Evolutionary conservation across 2,888 invertebrate genomes (phyloP).

Genomic region (Rhingia rostrata): DNA sequence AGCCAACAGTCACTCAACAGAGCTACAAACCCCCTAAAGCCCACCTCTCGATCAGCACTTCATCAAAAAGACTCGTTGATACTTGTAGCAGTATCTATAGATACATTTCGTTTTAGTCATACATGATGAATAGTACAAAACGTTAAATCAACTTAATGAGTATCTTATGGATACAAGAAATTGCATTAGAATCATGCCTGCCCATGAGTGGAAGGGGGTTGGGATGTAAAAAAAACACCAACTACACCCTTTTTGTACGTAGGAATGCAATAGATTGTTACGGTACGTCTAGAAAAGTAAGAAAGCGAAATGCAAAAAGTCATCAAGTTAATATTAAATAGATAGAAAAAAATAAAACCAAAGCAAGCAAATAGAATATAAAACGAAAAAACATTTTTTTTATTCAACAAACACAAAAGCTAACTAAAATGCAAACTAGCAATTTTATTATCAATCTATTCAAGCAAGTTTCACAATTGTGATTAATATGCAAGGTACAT

Average conservation of each 20-base stretch:
- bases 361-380: slow-evolving; percentile 63
- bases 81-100: slow-evolving; percentile 26
- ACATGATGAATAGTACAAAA: slow-evolving; percentile 47
- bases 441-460: slow-evolving; percentile 74
- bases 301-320: slow-evolving; percentile 37
- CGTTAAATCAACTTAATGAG: slow-evolving; percentile 55
- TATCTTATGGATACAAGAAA: slow-evolving; percentile 13
- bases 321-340: slow-evolving; percentile 60
- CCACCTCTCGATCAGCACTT: slow-evolving; percentile 25
- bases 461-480: slow-evolving; percentile 74
- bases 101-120: slow-evolving; percentile 42
- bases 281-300: neutral
- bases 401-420: slow-evolving; percentile 60
- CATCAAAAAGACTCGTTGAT: slow-evolving; percentile 1
- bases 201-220: neutral
- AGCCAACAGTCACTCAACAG: slow-evolving; percentile 53
- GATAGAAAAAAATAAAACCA: slow-evolving; percentile 10
- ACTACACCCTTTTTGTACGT: slow-evolving; percentile 47
- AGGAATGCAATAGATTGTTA: slow-evolving; percentile 50
- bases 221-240: slow-evolving; percentile 10
- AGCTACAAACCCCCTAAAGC: slow-evolving; percentile 23
- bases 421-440: slow-evolving; percentile 72
- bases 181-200: neutral
- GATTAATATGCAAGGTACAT: slow-evolving; percentile 74
- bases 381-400: slow-evolving; percentile 63